Percentiles rank a stretch among this genome's conserved stretches.
Evolutionary conservation across 2,888 invertebrate species (phyloP).

Genomic region (Cheilosia pagana): DNA sequence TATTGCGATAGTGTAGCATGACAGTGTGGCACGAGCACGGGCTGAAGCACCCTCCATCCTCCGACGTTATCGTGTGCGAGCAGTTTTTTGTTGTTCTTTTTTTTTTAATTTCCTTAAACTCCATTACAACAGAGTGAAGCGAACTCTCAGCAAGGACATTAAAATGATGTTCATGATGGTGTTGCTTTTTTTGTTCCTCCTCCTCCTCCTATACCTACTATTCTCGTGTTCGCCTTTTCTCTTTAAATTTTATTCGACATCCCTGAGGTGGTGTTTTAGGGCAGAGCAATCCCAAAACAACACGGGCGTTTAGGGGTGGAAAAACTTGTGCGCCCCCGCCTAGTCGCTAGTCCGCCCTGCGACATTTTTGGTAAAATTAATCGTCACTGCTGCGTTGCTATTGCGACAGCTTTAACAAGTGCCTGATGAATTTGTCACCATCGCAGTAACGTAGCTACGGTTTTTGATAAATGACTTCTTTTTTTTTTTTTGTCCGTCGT

Average conservation of each 20-base stretch:
- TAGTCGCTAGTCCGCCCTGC: too few relatives aligned
- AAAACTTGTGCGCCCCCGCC: background rate
- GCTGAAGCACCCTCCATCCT: too few relatives aligned
- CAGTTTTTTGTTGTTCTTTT: slow-evolving; percentile 24
- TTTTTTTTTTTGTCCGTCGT: background rate
- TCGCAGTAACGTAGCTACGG: slow-evolving; percentile 58
- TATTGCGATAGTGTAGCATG: slow-evolving; percentile 36
- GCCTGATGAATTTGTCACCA: slow-evolving; percentile 75
- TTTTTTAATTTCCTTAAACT: slow-evolving; percentile 42
- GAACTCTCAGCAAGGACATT: slow-evolving; percentile 52
- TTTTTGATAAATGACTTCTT: slow-evolving; percentile 69
- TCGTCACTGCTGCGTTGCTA: slow-evolving; percentile 63
- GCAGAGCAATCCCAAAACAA: slow-evolving; percentile 3
- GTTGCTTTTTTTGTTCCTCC: slow-evolving; percentile 5
- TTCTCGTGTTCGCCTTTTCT: slow-evolving; percentile 34
- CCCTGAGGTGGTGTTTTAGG: slow-evolving; percentile 40
- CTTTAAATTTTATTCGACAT: slow-evolving; percentile 31
- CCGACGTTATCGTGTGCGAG: slow-evolving; percentile 11
- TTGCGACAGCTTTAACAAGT: slow-evolving; percentile 69
- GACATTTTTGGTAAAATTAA: slow-evolving; percentile 61
- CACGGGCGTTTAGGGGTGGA: slow-evolving; percentile 4
- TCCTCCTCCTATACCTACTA: background rate
- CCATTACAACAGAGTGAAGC: slow-evolving; percentile 42
- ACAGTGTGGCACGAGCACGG: too few relatives aligned
- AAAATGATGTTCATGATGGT: slow-evolving; percentile 36